Evolutionary conservation across 1,140 invertebrate species (phyloP).

Genomic region (Brachionus rotundiformis): DNA sequence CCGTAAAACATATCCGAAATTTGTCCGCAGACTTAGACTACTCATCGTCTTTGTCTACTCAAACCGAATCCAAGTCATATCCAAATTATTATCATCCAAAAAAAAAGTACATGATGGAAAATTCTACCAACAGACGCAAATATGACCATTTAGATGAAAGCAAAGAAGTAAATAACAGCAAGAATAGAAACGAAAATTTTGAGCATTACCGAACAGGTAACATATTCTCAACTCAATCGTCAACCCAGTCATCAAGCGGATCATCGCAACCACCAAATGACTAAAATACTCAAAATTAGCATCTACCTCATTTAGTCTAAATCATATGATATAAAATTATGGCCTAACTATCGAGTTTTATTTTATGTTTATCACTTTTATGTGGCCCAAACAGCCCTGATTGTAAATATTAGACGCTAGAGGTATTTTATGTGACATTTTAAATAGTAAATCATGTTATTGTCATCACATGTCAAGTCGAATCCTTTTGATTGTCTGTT

Average conservation of each 20-base stretch:
- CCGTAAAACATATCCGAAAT: constrained; percentile 7
- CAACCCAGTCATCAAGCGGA: neutral
- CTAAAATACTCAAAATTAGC: neutral
- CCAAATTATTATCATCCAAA: constrained; percentile 50
- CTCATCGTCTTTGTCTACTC: neutral
- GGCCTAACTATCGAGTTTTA: neutral
- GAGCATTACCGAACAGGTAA: neutral
- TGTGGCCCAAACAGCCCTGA: neutral
- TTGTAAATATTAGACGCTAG: neutral
- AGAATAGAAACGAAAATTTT: neutral
- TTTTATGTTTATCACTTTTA: neutral
- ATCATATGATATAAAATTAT: neutral
- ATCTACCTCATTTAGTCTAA: constrained; percentile 3
- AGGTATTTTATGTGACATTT: neutral
- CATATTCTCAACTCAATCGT: neutral
- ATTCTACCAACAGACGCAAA: neutral
- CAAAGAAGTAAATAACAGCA: neutral
- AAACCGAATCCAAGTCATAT: constrained; percentile 7
- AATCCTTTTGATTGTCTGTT: neutral
- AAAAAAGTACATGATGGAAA: constrained; percentile 51
- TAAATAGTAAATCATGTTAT: neutral
- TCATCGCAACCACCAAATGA: neutral
- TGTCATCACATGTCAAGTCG: neutral
- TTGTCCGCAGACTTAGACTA: neutral
- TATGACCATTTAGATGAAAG: neutral